phyloP scores from a whole-genome alignment of 92 coral and sea anemone genomes.

The Epizoanthus illoricatus region DNA sequence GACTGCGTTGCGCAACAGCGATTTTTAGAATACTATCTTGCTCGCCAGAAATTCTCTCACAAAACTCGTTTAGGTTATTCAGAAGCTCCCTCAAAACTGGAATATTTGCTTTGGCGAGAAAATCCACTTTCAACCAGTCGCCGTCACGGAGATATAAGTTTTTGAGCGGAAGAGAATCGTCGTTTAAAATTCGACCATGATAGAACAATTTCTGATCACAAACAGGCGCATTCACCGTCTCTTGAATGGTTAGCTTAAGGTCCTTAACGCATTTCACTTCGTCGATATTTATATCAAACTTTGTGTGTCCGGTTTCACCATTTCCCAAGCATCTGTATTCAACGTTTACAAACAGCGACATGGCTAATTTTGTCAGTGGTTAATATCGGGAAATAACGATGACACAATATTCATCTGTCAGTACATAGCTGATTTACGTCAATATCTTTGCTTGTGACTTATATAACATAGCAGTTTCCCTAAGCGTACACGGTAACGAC shows the following conservation, averaged over 20 bases:
- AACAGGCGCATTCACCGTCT: constrained; percentile 25
- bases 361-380: background rate
- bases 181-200: constrained; percentile 23
- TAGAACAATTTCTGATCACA: constrained; percentile 26
- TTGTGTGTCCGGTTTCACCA: constrained; percentile 9
- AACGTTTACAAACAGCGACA: constrained; percentile 12
- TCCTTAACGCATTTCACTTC: constrained; percentile 24
- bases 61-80: constrained; percentile 11
- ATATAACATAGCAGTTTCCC: no score
- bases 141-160: constrained; percentile 27
- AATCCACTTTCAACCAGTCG: constrained; percentile 38
- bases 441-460: no score
- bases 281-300: constrained; percentile 18
- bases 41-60: constrained; percentile 11
- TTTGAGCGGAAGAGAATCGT: constrained; percentile 25
- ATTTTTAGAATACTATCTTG: constrained; percentile 21
- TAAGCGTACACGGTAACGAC: no score
- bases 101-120: constrained; percentile 40
- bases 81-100: constrained; percentile 27
- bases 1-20: background rate
- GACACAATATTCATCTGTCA: no score
- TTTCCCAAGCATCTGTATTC: constrained; percentile 28
- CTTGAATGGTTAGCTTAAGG: constrained; percentile 19
- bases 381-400: no score
- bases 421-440: no score